A percentile compares a stretch with the other conserved stretches of the same genome.
Evolutionary conservation across 2,888 invertebrate species (phyloP).

Genomic region (Liopterus haemorrhoidalis): DNA sequence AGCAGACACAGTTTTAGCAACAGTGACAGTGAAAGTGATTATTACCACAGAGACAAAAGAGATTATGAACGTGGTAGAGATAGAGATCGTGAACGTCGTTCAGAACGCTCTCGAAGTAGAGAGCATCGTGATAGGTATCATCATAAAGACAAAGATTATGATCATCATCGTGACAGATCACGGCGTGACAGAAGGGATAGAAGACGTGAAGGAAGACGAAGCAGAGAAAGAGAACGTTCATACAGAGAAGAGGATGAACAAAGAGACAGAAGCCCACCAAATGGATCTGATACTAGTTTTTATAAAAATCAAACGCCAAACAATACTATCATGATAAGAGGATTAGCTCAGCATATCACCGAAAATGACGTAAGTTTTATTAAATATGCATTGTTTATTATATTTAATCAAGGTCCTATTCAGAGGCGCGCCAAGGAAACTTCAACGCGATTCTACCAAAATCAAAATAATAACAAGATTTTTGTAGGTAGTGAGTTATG

Average conservation of each 20-base stretch:
- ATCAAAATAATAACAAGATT: too few species aligned
- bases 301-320: constrained; percentile 46
- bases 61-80: constrained; percentile 28
- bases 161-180: constrained; percentile 29
- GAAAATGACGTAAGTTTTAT: constrained; percentile 64
- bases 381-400: not conserved
- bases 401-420: not conserved
- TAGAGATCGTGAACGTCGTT: constrained; percentile 39
- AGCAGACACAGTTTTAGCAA: constrained; percentile 20
- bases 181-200: constrained; percentile 13
- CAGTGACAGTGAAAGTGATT: constrained; percentile 40
- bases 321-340: constrained; percentile 70
- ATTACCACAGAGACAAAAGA: constrained; percentile 8
- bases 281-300: constrained; percentile 15
- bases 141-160: constrained; percentile 42
- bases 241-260: constrained; percentile 46
- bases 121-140: constrained; percentile 40
- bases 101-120: constrained; percentile 38
- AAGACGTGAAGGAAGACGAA: constrained; percentile 38
- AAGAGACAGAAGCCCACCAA: constrained; percentile 35
- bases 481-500: too few species aligned
- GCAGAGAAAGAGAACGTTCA: constrained; percentile 39
- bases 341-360: constrained; percentile 66
- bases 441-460: too few species aligned
- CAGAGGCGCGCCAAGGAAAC: too few species aligned